Evolutionary conservation across 2,113 vertebrate species (phyloP), one percentile per base, ranked within the genome.

Genomic region (Strix aluco): DNA sequence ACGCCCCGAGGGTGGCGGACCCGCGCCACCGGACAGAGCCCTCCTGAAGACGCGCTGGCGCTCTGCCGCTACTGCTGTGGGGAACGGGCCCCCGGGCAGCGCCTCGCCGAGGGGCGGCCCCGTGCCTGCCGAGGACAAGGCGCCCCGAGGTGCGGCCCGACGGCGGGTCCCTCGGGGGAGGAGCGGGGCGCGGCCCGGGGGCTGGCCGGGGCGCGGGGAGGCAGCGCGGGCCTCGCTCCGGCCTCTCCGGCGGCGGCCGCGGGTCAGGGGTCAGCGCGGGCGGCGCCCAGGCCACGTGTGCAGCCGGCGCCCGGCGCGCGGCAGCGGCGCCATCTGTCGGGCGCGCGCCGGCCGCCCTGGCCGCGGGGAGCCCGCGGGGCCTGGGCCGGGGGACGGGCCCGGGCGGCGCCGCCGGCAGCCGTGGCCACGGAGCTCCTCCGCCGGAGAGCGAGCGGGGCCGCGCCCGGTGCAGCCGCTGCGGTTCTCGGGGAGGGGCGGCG

Each of bases 1-100:
- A 15, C 40, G 6, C 1, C 16, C 19, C 29, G 3, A 40, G 19
- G 11, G 21, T 0, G 30, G n/a, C 4, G 2, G 40, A 7, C 8
- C 34, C 17, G 18, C 13, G 9, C 55, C 15, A 29, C 51, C 8
- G 19, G 25, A 36, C 36, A 38, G 15, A 69, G n/a, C 58, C 6
- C 40, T 34, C 15, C 61, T 2, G 30, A 30, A 15, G 7, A 3
- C 15, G 6, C 8, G 49, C 59, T 6, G 34, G 10, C 13, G 8
- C 40, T 16, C 11, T 9, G 3, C 51, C 27, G 5, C 30, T 4
- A 29, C 46, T 10, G 42, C 52, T 10, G 38, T 2, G 59, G 21
- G 38, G 23, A 16, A 46, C 18, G 23, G 26, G n/a, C n/a, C 3
- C 9, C 40, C 1, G 10, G 42, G n/a, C 1, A 74, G 29, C 11